A percentile compares a stretch with the other conserved stretches of the same genome.
phyloP scores from a whole-genome alignment of 1,140 invertebrate species.

The Aphelenchoides avenae region DNA sequence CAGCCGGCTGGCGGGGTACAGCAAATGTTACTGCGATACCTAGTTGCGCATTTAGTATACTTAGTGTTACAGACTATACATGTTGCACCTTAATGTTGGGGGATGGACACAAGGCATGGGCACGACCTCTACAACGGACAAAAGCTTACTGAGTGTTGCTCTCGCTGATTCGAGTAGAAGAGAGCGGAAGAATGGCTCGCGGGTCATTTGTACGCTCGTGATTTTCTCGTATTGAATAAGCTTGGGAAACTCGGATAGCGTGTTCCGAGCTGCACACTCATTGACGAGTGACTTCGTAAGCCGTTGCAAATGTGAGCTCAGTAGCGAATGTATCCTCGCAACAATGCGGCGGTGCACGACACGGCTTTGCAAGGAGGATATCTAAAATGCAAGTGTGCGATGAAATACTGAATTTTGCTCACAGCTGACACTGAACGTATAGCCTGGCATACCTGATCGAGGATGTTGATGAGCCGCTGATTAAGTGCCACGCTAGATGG shows the following conservation, averaged over 20 bases:
- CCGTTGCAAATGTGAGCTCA: slow-evolving; percentile 48
- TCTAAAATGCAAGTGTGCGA: slow-evolving; percentile 15
- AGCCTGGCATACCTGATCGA: slow-evolving; percentile 58
- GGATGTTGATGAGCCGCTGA: slow-evolving; percentile 59
- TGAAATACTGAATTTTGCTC: too few species aligned
- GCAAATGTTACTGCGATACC: too few species aligned
- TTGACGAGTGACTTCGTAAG: slow-evolving; percentile 39
- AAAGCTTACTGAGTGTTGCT: slow-evolving; percentile 26
- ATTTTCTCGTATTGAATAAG: slow-evolving; percentile 30
- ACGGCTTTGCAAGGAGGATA: slow-evolving; percentile 45
- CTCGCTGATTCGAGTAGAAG: slow-evolving; percentile 49
- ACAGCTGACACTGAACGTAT: too few species aligned
- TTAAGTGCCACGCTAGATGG: slow-evolving; percentile 61
- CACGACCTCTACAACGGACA: too few species aligned
- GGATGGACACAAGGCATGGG: too few species aligned
- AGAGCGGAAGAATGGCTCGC: slow-evolving; percentile 58
- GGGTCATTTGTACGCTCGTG: slow-evolving; percentile 39
- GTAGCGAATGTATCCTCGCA: slow-evolving; percentile 45
- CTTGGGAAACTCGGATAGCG: slow-evolving; percentile 44
- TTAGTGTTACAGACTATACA: too few species aligned
- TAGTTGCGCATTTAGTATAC: too few species aligned
- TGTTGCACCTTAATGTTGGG: too few species aligned
- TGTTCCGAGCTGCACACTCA: slow-evolving; percentile 44
- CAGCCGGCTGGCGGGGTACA: too few species aligned
- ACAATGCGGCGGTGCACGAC: slow-evolving; percentile 37